Conservation (phyloP, 1,140 invertebrate species). For the Drosophila yakuba region DNA sequence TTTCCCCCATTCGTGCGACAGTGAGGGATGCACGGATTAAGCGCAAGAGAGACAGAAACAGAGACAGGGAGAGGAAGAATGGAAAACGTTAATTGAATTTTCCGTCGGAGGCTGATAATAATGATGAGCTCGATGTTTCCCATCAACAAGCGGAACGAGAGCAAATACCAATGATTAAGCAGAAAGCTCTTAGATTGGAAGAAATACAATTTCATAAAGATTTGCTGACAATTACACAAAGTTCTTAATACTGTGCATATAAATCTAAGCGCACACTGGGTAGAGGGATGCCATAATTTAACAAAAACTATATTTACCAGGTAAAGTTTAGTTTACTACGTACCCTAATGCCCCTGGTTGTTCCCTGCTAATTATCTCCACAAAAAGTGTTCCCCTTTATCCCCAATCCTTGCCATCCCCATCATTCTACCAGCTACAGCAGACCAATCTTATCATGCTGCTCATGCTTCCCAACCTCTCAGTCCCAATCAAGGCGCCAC, state of each 20-base stretch:
- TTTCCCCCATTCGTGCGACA: conserved; percentile 1
- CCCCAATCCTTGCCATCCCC: not conserved
- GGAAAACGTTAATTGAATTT: conserved; percentile 68
- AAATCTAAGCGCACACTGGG: too few species aligned
- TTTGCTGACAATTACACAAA: too few species aligned
- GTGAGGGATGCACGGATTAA: not conserved
- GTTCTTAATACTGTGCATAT: too few species aligned
- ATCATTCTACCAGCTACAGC: not conserved
- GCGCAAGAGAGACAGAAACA: not conserved
- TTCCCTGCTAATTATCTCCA: not conserved
- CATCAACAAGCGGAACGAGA: conserved; percentile 16
- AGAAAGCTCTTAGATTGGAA: too few species aligned
- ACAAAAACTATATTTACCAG: too few species aligned
- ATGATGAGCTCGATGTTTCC: conserved; percentile 33
- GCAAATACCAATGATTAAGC: conserved; percentile 5
- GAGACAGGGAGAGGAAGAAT: not conserved
- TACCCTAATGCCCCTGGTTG: too few species aligned
- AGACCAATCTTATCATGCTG: conserved; percentile 30
- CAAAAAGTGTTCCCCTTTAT: not conserved
- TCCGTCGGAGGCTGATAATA: conserved; percentile 26
- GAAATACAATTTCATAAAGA: too few species aligned
- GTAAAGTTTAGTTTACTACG: too few species aligned
- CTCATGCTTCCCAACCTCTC: conserved; percentile 5
- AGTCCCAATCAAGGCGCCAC: not conserved
- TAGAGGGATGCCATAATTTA: too few species aligned